Base-by-base conservation (phyloP, 2,888 invertebrate species). In the Diadromus collaris region DNA sequence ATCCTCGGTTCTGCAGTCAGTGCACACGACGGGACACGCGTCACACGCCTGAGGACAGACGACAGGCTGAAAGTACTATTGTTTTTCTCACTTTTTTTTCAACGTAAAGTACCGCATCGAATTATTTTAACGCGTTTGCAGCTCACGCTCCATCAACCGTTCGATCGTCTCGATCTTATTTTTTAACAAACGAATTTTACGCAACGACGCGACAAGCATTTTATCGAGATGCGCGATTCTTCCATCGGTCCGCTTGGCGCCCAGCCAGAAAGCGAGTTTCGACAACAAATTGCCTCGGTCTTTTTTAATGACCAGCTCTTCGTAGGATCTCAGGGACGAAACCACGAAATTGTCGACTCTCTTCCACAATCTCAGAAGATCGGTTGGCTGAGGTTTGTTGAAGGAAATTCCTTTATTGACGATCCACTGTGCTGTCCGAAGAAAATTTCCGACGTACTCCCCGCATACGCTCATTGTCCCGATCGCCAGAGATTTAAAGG, bases 11-110 rank as follows among this genome's bases (percentile, higher is more conserved):
- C 77, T 71, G 73, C 65, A 70, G 51, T 80, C 74, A 69, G 69
- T 81, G 80, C 82, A 81, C 63, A 32, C 32, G 51, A 73, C 46
- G 32, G 41, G 76, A 65, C 60, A 65, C 63, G 76, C 79, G 67
- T 83, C 75, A 69, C 79, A 77, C 83, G 85, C 87, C 88, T 88
- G 84, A 82, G 85, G 85, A 87, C 84, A 88, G 85, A 88, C 85
- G 83, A 75, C 69, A 68, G 75, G 68, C 72, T 74, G 56, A 80
- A 71, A 75, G 68, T 69, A 64, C 51, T 38, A 61, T 78, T 80
- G 29, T 76, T 56, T 34, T 32, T 34, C 9, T 76, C 16, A 72
- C 64, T 78, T 76, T 65, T 48, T 48, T 48, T 69, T 75, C n/a
- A 24, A 41, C 41, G 32, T 56, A 44, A 63, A 41, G n/a, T 13